Evolutionary conservation across 1,140 invertebrate genomes (phyloP).

Genomic region (Camponotus floridanus): DNA sequence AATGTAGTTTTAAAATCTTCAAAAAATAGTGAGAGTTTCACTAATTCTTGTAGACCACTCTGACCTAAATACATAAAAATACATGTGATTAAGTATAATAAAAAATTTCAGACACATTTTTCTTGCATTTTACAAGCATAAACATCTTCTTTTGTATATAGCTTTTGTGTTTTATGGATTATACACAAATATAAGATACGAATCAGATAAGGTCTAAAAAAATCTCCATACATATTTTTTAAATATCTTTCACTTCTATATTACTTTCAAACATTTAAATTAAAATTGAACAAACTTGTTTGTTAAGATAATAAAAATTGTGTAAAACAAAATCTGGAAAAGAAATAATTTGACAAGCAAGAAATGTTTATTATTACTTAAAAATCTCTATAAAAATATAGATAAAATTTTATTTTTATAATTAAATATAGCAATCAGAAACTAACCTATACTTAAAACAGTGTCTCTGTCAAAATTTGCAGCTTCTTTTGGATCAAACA

Average conservation of each 20-base stretch:
- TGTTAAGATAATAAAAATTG: background rate
- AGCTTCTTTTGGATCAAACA: slow-evolving; percentile 96
- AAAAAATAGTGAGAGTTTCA: slow-evolving; percentile 90
- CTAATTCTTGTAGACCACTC: slow-evolving; percentile 94
- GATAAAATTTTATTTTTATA: slow-evolving; percentile 22
- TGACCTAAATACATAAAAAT: slow-evolving; percentile 83
- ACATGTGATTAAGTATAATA: slow-evolving; percentile 20
- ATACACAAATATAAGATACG: background rate
- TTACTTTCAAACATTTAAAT: background rate
- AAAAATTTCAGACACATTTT: background rate
- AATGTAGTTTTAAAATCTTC: slow-evolving; percentile 91
- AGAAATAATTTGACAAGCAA: background rate
- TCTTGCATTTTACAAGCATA: background rate
- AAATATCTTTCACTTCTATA: background rate
- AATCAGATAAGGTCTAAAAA: background rate
- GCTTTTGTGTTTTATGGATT: background rate
- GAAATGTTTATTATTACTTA: background rate
- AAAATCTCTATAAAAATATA: background rate
- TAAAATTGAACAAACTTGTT: background rate
- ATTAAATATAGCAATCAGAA: background rate
- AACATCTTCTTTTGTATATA: background rate
- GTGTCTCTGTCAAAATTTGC: slow-evolving; percentile 93
- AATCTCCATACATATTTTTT: background rate
- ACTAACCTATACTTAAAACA: slow-evolving; percentile 93
- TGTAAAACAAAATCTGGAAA: background rate